A percentile compares a stretch with the other conserved stretches of the same genome.
phyloP scores from a whole-genome alignment of 2,797 vertebrate species.

The Eupleurogrammus muticus region DNA sequence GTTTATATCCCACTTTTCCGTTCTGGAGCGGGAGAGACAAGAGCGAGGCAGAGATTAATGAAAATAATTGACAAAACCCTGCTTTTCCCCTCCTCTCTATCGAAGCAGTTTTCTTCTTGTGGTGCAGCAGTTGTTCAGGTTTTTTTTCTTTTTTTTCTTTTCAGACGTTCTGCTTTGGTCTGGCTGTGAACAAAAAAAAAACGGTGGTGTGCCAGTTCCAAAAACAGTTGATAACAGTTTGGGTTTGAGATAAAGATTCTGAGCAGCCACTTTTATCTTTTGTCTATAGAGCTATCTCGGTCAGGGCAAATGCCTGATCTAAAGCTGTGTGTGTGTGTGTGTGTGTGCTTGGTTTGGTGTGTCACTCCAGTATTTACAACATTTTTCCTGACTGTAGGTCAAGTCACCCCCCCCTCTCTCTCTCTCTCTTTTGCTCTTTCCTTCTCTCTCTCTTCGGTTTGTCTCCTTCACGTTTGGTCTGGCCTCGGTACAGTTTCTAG shows the following conservation, averaged over 20 bases:
- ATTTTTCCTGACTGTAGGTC: constrained; percentile 59
- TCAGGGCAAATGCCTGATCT: constrained; percentile 26
- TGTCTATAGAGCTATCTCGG: constrained; percentile 24
- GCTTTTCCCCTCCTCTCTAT: constrained; percentile 40
- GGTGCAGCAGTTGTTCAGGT: constrained; percentile 11
- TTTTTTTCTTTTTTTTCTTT: constrained; percentile 27
- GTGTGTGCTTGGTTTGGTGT: constrained; percentile 38
- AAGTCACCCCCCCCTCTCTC: constrained; percentile 23
- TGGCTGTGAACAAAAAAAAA: constrained; percentile 50
- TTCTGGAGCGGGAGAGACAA: constrained; percentile 11
- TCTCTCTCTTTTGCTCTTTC: background rate
- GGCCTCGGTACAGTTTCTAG: constrained; percentile 59
- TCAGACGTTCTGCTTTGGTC: constrained; percentile 30
- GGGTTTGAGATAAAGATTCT: constrained; percentile 41
- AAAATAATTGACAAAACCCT: constrained; percentile 63
- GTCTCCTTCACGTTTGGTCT: constrained; percentile 55
- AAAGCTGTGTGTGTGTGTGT: constrained; percentile 3
- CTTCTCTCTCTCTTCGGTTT: constrained; percentile 10
- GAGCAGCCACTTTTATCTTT: constrained; percentile 45
- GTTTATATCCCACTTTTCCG: constrained; percentile 39
- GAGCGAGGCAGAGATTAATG: constrained; percentile 18
- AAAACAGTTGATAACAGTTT: constrained; percentile 58
- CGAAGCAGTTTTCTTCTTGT: constrained; percentile 32
- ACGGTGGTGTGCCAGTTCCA: constrained; percentile 41
- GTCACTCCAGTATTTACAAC: constrained; percentile 46